Evolutionary conservation across 1,140 invertebrate species (phyloP), one percentile per base, ranked within the genome.

Genomic region (Spodoptera frugiperda): DNA sequence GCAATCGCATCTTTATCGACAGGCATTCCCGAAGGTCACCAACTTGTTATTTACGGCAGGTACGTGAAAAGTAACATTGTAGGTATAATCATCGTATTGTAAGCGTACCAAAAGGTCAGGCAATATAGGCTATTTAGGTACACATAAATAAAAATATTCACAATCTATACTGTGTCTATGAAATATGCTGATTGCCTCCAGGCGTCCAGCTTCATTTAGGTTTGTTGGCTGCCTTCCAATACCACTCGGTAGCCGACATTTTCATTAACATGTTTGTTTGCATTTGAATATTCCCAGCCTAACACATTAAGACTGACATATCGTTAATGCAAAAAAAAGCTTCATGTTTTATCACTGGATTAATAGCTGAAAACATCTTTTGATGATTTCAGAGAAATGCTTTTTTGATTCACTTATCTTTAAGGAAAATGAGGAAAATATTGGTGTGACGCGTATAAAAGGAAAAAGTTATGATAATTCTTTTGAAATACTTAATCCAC

Each of bases 21-120:
- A 48, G 90, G 92, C n/a, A 79, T 93, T 12, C 87, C 89, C 0
- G 90, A 91, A 68, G 91, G 89, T 71, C 79, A 92, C 49, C 91
- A 92, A 81, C 30, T 93, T n/a, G 88, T 93, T 61, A 87, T 93
- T 70, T 70, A 79, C 44, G 92, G 90, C 82, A 89, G 89, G 92
- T 92, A 81, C 54, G 53, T 21, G 1, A 15, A 53, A 30, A 3
- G 10, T 21, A 11, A 4, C 10, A 53, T 17, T 51, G 15, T 2
- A 61, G 33, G 3, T 39, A 8, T 11, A 9, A 10, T n/a, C 12
- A n/a, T 15, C 3, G 1, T 15, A 51, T 51, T 51, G 12, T 14
- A n/a, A 6, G 2, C 30, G 3, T 19, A 57, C 17, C 17, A 3
- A 21, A 10, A 63, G 33, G 15, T 63, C 33, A 46, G 19, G 10